These are phyloP conservation scores for Coelopa pilipes DNA, from an alignment of 2,888 invertebrate species.

Conservation along the genomic window DNA sequence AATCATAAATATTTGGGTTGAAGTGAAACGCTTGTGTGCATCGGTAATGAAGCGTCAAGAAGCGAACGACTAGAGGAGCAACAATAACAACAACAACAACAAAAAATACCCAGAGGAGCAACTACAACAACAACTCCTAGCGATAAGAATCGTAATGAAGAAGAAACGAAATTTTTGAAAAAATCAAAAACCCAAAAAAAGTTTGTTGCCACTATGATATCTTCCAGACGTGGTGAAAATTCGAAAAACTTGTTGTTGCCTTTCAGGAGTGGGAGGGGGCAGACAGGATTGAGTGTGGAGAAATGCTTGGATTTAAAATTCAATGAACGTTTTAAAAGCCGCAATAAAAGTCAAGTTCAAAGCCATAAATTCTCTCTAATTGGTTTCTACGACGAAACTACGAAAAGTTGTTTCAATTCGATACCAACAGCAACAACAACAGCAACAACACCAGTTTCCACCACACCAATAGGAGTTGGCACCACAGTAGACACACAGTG, in stretches of 20 bases:
- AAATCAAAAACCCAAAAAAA: constrained; percentile 11
- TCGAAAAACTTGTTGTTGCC: neutral
- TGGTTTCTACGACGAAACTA: neutral
- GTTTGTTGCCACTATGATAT: neutral
- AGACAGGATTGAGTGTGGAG: neutral
- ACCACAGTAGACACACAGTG: too few relatives aligned
- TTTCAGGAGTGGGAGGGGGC: too few relatives aligned
- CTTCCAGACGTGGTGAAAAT: neutral
- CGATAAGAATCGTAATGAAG: constrained; percentile 21
- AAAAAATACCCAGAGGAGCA: neutral
- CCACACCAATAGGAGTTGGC: too few relatives aligned
- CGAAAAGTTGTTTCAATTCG: too few relatives aligned
- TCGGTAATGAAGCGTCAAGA: constrained; percentile 39
- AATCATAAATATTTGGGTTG: constrained; percentile 35
- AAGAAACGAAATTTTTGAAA: neutral
- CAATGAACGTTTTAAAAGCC: constrained; percentile 26
- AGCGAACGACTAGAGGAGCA: constrained; percentile 22
- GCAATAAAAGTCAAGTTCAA: constrained; percentile 54
- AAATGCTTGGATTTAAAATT: constrained; percentile 31
- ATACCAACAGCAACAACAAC: too few relatives aligned
- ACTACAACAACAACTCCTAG: neutral
- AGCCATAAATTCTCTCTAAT: constrained; percentile 55
- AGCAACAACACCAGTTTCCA: too few relatives aligned
- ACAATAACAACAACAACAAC: neutral
- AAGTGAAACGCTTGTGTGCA: constrained; percentile 38